Percentiles rank a stretch among this genome's conserved stretches.
phyloP scores from a whole-genome alignment of 1,140 invertebrate genomes.

The Drosophila tristis region DNA sequence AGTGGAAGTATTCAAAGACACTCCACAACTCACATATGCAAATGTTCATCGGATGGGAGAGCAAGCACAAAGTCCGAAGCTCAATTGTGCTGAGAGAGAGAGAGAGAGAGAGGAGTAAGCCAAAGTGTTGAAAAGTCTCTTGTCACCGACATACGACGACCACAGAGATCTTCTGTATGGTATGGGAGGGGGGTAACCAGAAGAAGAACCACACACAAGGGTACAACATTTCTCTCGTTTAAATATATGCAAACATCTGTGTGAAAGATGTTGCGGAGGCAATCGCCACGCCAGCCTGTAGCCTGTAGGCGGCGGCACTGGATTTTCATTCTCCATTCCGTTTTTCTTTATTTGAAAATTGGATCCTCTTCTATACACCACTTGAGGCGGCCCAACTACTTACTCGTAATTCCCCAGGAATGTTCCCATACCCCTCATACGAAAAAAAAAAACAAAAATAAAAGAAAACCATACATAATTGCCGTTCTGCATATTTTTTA shows the following conservation, averaged over 20 bases:
- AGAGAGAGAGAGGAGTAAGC: background rate
- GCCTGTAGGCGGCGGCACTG: too few relatives aligned
- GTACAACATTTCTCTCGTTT: background rate
- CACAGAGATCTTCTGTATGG: too few relatives aligned
- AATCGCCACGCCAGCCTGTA: background rate
- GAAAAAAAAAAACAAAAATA: too few relatives aligned
- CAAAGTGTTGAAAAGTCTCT: conserved; percentile 17
- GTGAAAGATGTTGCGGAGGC: conserved; percentile 20
- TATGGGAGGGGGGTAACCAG: too few relatives aligned
- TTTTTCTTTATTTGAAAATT: too few relatives aligned
- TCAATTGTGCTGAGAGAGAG: background rate
- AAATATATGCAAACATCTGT: conserved; percentile 26
- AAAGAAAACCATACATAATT: conserved; percentile 1
- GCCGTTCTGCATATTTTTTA: too few relatives aligned
- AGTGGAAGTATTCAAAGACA: background rate
- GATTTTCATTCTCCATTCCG: too few relatives aligned
- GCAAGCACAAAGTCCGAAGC: conserved; percentile 11
- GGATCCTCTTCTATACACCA: too few relatives aligned
- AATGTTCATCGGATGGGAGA: background rate
- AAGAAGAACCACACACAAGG: background rate
- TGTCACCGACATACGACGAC: conserved; percentile 3
- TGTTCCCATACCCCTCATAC: too few relatives aligned
- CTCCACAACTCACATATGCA: background rate
- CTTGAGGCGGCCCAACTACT: too few relatives aligned
- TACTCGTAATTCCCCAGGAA: too few relatives aligned